Conservation (phyloP, 2,113 vertebrate genomes). For the Tinamus guttatus region DNA sequence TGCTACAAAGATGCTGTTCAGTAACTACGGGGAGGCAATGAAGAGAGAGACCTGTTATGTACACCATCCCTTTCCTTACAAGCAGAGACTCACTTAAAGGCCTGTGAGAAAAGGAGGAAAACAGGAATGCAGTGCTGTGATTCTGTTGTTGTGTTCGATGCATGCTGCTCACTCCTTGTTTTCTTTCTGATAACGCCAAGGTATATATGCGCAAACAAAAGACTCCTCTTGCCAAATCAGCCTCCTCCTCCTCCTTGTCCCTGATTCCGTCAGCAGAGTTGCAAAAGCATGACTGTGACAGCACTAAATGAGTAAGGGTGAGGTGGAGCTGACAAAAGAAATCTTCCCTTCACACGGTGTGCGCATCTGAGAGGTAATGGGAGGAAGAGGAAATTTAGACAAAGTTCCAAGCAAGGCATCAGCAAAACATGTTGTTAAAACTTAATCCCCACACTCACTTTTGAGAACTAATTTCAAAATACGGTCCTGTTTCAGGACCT, state of each 20-base stretch:
- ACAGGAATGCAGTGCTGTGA: neutral
- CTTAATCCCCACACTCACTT: neutral
- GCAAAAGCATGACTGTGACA: constrained; percentile 34
- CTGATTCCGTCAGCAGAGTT: constrained; percentile 52
- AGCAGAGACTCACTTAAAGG: neutral
- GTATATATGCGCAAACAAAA: constrained; percentile 43
- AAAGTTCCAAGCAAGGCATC: neutral
- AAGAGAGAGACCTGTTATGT: neutral
- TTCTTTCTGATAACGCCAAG: constrained; percentile 40
- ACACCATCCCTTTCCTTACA: neutral
- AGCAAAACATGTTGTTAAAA: neutral
- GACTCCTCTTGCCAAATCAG: constrained; percentile 28
- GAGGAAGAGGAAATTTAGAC: neutral
- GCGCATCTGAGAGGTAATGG: neutral
- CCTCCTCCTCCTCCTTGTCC: constrained; percentile 55
- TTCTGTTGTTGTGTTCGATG: neutral
- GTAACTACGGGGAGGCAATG: neutral
- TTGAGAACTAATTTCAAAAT: neutral
- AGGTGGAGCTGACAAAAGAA: neutral
- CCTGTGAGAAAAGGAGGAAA: neutral
- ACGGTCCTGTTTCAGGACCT: neutral
- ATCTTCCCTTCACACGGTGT: neutral
- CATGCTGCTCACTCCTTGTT: constrained; percentile 1
- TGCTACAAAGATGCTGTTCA: neutral
- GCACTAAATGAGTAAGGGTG: constrained; percentile 8